Conservation (phyloP, 64 coral and sea anemone genomes). For the Cladopsammia gracilis region DNA sequence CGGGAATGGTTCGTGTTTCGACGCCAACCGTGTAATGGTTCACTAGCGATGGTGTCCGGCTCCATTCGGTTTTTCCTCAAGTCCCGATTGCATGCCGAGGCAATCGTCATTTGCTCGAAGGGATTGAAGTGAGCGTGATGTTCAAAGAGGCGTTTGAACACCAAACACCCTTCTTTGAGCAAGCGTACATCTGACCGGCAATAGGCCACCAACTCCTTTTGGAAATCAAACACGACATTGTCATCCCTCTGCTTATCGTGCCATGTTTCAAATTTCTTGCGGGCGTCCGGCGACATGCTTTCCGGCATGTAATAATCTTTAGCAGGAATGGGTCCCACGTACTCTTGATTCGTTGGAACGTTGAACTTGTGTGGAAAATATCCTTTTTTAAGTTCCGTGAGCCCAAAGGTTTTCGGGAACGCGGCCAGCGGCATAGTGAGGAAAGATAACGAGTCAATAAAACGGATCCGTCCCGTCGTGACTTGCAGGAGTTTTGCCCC, state of each 20-base stretch:
- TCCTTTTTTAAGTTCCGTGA: background rate
- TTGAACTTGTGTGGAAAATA: constrained; percentile 43
- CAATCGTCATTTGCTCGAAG: constrained; percentile 61
- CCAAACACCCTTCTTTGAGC: background rate
- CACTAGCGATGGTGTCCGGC: background rate
- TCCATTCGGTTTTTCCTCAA: constrained; percentile 19
- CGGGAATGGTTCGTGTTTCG: constrained; percentile 5
- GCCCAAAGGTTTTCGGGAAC: background rate
- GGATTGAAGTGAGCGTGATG: background rate
- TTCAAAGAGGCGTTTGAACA: constrained; percentile 26
- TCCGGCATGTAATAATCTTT: background rate
- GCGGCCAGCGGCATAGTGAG: background rate
- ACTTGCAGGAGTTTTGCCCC: constrained; percentile 19
- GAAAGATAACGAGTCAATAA: constrained; percentile 2
- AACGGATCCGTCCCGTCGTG: background rate
- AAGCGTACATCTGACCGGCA: constrained; percentile 41
- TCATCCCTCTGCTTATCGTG: background rate
- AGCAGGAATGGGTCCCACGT: background rate
- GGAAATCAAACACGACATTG: background rate
- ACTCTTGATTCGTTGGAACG: background rate
- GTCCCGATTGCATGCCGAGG: constrained; percentile 15
- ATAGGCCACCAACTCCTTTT: constrained; percentile 12
- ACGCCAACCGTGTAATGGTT: constrained; percentile 31
- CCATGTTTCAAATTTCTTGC: background rate
- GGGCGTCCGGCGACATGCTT: background rate